Percentiles rank a stretch among this genome's conserved stretches.
Evolutionary conservation across 1,140 invertebrate species (phyloP).

Genomic region (Lamellibrachia luymesi): DNA sequence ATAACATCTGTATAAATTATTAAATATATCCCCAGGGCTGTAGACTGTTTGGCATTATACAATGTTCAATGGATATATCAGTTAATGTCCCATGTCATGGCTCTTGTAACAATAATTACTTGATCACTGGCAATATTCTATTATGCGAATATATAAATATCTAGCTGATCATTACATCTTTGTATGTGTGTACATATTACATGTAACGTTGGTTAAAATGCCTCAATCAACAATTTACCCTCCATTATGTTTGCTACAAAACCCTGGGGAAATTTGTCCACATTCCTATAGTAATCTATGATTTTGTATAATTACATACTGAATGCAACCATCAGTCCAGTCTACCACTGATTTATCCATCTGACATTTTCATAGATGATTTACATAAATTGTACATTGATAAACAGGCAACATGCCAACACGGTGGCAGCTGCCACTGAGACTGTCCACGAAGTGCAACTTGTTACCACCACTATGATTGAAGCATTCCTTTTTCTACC

Average conservation of each 20-base stretch:
- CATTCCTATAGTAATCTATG: neutral
- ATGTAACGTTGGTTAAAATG: neutral
- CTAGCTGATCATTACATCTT: neutral
- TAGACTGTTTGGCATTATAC: too few relatives aligned
- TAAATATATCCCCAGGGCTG: too few relatives aligned
- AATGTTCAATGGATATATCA: too few relatives aligned
- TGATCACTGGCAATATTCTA: neutral
- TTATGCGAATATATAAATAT: neutral
- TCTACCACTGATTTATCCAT: neutral
- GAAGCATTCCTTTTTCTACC: neutral
- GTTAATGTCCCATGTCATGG: neutral
- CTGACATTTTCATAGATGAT: neutral
- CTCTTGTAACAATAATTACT: neutral
- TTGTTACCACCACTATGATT: neutral
- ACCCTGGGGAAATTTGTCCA: neutral
- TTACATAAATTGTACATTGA: neutral
- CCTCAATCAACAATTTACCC: neutral
- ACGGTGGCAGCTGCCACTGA: neutral
- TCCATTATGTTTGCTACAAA: neutral
- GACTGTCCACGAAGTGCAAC: neutral
- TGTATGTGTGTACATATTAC: neutral
- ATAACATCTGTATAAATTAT: too few relatives aligned
- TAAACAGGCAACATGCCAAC: neutral
- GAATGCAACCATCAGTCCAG: neutral
- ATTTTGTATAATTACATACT: neutral